Base-by-base conservation (phyloP, 2,888 invertebrate species). In the Therioaphis trifolii region DNA sequence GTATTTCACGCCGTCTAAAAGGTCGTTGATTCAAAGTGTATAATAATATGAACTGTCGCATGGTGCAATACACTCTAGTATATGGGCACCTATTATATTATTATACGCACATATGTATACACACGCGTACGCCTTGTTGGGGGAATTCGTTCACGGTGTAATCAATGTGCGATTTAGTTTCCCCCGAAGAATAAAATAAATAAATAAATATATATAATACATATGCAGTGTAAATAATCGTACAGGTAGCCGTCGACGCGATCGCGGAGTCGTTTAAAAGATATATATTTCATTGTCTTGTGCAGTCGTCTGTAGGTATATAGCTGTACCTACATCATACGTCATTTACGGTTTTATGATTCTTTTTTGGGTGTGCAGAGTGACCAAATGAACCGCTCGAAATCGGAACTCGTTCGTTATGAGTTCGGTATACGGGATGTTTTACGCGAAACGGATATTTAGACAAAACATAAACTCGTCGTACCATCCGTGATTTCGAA, bases 141-240 rank as follows among this genome's bases (percentile, higher is more conserved):
- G 69, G 78, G 55, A 69, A 79, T 79, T 69, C 68, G 52, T 69
- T 79, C 78, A 78, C 68, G 78, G 78, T 78, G 52, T 55, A 69
- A 79, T 79, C 69, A 69, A 69, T 43, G 55, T 24, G n/a, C 68
- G 69, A 79, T 79, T 79, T 79, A 79, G 78, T 35, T 5, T 3
- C 55, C 55, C 78, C 78, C 69, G 35, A n/a, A 18, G n/a, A 3
- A 58, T 18, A 58, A 58, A n/a, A 18, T 21, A 21, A n/a, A n/a
- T n/a, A n/a, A n/a, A n/a, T n/a, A n/a, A n/a, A n/a, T n/a, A 55
- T 55, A 5, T 21, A 55, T 55, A 4, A 55, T 24, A 21, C 4
- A 21, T 12, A 24, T 24, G 35, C 7, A 24, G 58, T 58, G 24
- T 58, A 52, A 52, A 52, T 35, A 40, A 74, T 55, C 35, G 74